Evolutionary conservation across 2,888 invertebrate species (phyloP), one percentile per base, ranked within the genome.

Genomic region (Ophion ventricosus): DNA sequence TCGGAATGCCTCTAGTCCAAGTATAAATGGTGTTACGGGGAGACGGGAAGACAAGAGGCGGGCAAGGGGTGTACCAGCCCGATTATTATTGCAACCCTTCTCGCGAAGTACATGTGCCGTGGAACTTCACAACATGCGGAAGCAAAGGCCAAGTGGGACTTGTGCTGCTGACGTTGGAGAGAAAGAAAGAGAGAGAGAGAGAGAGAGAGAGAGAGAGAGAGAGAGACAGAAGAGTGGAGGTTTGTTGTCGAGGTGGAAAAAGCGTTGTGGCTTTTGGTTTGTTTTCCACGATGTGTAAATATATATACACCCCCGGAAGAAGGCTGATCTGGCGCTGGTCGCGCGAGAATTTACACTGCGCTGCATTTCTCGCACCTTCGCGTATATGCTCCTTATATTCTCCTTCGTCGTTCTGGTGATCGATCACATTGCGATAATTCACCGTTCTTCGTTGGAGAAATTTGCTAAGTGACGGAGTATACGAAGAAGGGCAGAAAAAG

Each of bases 11-110:
- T 49, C 49, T 17, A 49, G 17, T 49, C 17, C 17, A 49, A 17
- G 14, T 35, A 49, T 49, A 17, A 17, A 49, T 17, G 17, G 49
- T 49, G 49, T 35, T 35, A 35, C 35, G 57, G 35, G 23, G 35
- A 35, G 49, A 25, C 49, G 61, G 17, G 17, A 26, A 2, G 54
- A 14, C 25, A 26, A 17, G 4, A 59, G 29, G 2, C 29, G 29
- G 57, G 29, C 35, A 49, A 59, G 61, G 61, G 63, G 20, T 70
- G 84, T 88, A 74, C 84, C 82, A 84, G 82, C 81, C 82, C 89
- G 88, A 89, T 90, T 90, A 90, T 90, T 90, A 90, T 90, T 90
- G 89, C 89, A 90, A 89, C 86, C 88, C 88, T 88, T 88, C 89
- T 90, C 89, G 89, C 89, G 90, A 88, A 89, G 90, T 89, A 89